These are phyloP conservation scores for Hoplodrina ambigua DNA, from an alignment of 2,888 invertebrate genomes.

Conservation along the genomic window DNA sequence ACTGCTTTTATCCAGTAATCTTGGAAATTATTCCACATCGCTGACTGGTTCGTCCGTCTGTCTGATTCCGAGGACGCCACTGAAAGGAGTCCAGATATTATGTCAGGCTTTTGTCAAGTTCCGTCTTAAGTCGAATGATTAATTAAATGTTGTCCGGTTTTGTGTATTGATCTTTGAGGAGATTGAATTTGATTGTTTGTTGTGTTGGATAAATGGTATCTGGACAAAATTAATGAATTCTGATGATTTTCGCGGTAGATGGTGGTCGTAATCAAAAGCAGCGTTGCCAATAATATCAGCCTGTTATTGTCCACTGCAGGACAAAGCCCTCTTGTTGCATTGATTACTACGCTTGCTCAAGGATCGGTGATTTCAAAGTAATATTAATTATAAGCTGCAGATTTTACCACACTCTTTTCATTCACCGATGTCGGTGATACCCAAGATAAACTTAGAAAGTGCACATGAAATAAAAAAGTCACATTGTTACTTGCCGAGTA, in stretches of 20 bases:
- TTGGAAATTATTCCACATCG: constrained; percentile 57
- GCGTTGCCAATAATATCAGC: not conserved
- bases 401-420: no score
- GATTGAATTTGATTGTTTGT: constrained; percentile 32
- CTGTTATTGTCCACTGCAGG: no score
- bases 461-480: no score
- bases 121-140: constrained; percentile 33
- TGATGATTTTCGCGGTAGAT: not conserved
- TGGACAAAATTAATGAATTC: constrained; percentile 8
- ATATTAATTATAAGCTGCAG: no score
- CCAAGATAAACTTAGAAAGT: no score
- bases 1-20: constrained; percentile 57
- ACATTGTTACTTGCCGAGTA: no score
- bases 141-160: constrained; percentile 26
- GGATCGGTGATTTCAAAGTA: no score
- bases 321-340: no score
- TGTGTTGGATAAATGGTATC: not conserved
- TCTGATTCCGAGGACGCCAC: constrained; percentile 23
- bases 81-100: constrained; percentile 46
- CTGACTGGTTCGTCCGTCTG: constrained; percentile 44
- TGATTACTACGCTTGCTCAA: no score
- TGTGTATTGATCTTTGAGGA: constrained; percentile 20
- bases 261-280: not conserved
- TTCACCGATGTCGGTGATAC: no score
- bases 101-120: constrained; percentile 32